A percentile compares a stretch with the other conserved stretches of the same genome.
Evolutionary conservation across 1,140 invertebrate genomes (phyloP).

Genomic region (Anoplophora glabripennis): DNA sequence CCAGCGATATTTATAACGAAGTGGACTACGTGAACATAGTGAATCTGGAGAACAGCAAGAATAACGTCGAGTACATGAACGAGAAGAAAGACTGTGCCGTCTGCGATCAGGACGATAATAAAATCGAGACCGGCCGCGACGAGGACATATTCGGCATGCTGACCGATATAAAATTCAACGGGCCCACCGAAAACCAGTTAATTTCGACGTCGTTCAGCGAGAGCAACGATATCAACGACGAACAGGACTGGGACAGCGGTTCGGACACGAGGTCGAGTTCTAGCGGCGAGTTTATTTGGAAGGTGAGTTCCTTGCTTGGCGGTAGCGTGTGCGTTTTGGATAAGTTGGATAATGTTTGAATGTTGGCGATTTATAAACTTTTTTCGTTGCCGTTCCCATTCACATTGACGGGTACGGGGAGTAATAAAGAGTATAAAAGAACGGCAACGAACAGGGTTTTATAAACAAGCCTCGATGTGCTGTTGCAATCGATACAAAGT

Average conservation of each 20-base stretch:
- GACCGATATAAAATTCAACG: constrained; percentile 46
- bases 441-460: not conserved
- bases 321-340: too few relatives aligned
- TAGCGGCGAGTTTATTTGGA: constrained; percentile 75
- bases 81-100: constrained; percentile 10
- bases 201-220: constrained; percentile 49
- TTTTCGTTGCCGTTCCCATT: too few relatives aligned
- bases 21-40: constrained; percentile 35
- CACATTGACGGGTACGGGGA: too few relatives aligned
- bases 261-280: constrained; percentile 59
- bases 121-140: constrained; percentile 26
- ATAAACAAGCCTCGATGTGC: not conserved
- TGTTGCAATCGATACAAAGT: too few relatives aligned
- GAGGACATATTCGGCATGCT: constrained; percentile 41
- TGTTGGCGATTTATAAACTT: too few relatives aligned
- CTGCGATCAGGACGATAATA: constrained; percentile 14
- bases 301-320: constrained; percentile 53
- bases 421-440: not conserved
- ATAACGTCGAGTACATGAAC: constrained; percentile 11
- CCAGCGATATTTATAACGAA: constrained; percentile 24
- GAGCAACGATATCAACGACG: constrained; percentile 42
- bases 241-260: constrained; percentile 59
- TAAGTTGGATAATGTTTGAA: too few relatives aligned
- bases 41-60: constrained; percentile 32
- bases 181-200: constrained; percentile 43